Base-by-base conservation (phyloP, 2,888 invertebrate species). In the Platerodrilus igneus region DNA sequence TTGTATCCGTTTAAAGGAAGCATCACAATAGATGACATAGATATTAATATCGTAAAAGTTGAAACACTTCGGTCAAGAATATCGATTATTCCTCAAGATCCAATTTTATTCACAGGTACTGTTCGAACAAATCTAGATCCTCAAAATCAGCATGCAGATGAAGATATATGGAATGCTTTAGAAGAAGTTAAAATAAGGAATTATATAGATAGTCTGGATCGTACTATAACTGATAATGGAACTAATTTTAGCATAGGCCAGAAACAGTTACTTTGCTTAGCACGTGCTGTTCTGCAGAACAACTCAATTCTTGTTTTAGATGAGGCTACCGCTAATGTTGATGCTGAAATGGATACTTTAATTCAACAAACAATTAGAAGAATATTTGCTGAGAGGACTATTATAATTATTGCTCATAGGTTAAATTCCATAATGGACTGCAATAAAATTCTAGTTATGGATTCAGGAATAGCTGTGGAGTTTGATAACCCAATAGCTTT, bases 121-220 rank as follows among this genome's bases (percentile, higher is more conserved):
- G 75, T 93, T 70, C 73, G 92, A 2, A 81, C 82, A 56, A 93
- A 93, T 69, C 73, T 93, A 37, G 92, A 93, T 70, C 92, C 92
- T 2, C 88, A 89, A 61, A 77, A 81, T 38, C 78, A 81, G 55
- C 83, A 82, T 58, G 73, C 77, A 0, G 92, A 92, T 53, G 75
- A 76, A 8, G 75, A 83, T 41, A 67, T 93, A 1, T 92, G 92
- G 91, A 73, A 76, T 41, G 86, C 86, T 0, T 68, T 93, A 14
- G 86, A 87, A 47, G 85, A 88, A 68, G 81, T 83, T 35, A 79
- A 84, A 54, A 58, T 91, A 23, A 88, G 87, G 55, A 81, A 70
- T 19, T 56, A 82, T 39, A 72, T 79, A 2, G 76, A 76, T 19
- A 81, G 70, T 0, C 68, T 89, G 15, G 78, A 77, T 52, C 77